Base-by-base conservation (phyloP, 2,113 vertebrate genomes). In the Herpetotheres cachinnans region DNA sequence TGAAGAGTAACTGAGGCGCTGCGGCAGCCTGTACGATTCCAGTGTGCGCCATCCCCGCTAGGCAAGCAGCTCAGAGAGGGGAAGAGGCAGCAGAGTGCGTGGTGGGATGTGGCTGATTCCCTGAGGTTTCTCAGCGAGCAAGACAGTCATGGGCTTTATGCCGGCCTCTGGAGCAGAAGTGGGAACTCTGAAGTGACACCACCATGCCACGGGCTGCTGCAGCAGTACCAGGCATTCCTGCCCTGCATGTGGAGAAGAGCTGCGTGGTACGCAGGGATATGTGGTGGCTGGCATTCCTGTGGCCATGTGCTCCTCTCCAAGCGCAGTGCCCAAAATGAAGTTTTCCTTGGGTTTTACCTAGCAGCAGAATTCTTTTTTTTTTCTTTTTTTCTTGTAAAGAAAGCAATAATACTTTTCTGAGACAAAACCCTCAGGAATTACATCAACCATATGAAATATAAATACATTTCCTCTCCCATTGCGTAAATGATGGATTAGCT, bases 181-280 rank as follows among this genome's bases (percentile, higher is more conserved):
- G 52, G 40, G 25, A 65, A 2, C 49, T 73, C 7, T 3, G 79
- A 65, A 70, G 36, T 6, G 9, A 44, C 58, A 61, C 7, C 7
- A 3, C 49, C 0, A 6, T 38, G 22, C 30, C 24, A 40, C 26
- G 18, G 27, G 22, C 29, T 66, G 34, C 80, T 84, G 76, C 66
- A 62, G 19, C 4, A 2, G 32, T 56, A 19, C 9, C 9, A 17
- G 40, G 10, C 0, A 0, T 80, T 63, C 30, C 76, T 76, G 38
- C 49, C 13, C 13, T 66, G 27, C 7, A 4, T 4, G 1, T 11
- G 56, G 20, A 38, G 54, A 36, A 24, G 44, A 71, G 46, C 44
- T 38, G n/a, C 1, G 3, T 11, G 14, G 4, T 44, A 30, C 0
- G 0, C 25, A 61, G 36, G 30, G 54, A 30, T 11, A 21, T 5